Base-by-base conservation (phyloP, 2,113 vertebrate genomes). In the Paralichthys olivaceus region DNA sequence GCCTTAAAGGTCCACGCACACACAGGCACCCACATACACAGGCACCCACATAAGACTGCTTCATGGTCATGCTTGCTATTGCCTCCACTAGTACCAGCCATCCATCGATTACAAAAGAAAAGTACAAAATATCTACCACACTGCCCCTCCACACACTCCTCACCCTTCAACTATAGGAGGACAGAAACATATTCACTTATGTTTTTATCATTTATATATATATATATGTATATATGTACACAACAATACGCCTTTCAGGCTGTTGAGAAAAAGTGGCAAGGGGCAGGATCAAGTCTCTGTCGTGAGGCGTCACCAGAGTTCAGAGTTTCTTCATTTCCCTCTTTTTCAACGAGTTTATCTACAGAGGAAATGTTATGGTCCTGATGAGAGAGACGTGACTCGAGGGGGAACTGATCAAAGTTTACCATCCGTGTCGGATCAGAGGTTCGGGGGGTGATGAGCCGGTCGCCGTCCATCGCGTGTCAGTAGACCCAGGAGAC, bases 401-500 rank as follows among this genome's bases (percentile, higher is more conserved):
- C 28, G 2, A 19, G 55, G 23, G 40, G 57, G 7, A 14, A 26
- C 19, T 19, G 58, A 66, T n/a, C 45, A 58, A 28, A 67, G 78
- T 85, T 85, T 74, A 79, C 61, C 70, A 72, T 80, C 76, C 45
- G 15, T 6, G 69, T 23, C 14, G 54, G 53, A 64, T 67, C 32
- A 8, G 57, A 22, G 84, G 13, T 13, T 5, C 14, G 13, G 47
- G 40, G 40, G 11, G 40, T 2, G 47, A 20, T 1, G 43, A 12
- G 14, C 43, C 14, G 43, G 45, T 47, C 2, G 4, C 45, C 15
- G 45, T 6, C 7, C 9, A 2, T 25, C 4, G 79, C 60, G 3
- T 75, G 88, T 94, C 96, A 98, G 95, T 98, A 99, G 88, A 99
- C 97, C 98, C 98, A 99, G 94, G 98, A 99, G 85, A 99, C 97